Percentiles rank a stretch among this genome's conserved stretches.
Conservation (phyloP, 2,888 invertebrate genomes). For the Drosophila cognata region DNA sequence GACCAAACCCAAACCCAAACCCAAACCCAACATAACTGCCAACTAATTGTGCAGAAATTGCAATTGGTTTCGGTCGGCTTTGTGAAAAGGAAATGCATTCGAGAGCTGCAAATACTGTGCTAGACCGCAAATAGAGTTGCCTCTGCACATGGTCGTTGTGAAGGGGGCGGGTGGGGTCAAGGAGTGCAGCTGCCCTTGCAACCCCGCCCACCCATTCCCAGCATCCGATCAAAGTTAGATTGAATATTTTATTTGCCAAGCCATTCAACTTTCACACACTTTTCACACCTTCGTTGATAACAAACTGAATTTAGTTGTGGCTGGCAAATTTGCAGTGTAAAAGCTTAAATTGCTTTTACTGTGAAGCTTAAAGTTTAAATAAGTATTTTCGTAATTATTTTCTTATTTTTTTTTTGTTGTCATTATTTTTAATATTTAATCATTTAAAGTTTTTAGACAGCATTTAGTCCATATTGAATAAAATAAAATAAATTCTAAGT, state of each 20-base stretch:
- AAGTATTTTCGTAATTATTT: not conserved
- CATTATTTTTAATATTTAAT: no score
- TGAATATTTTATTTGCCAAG: not conserved
- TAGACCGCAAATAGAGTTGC: constrained; percentile 28
- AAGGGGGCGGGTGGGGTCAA: not conserved
- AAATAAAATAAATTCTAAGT: not conserved
- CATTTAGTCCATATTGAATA: no score
- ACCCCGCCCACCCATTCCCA: not conserved
- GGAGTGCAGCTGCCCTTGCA: not conserved
- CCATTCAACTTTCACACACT: no score
- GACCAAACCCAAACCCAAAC: constrained; percentile 15
- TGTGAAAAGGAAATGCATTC: constrained; percentile 19
- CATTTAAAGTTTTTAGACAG: no score
- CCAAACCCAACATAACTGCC: constrained; percentile 37
- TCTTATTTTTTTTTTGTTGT: no score
- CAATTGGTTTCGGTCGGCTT: constrained; percentile 16
- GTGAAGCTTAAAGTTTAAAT: not conserved
- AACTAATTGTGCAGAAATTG: constrained; percentile 74
- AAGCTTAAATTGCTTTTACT: not conserved
- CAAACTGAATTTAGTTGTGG: not conserved
- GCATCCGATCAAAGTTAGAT: not conserved
- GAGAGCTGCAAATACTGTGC: constrained; percentile 41
- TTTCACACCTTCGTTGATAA: not conserved
- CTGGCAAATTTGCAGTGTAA: not conserved
- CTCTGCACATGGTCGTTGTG: not conserved